A percentile compares a stretch with the other conserved stretches of the same genome.
These are phyloP conservation scores for Pecten maximus DNA, from an alignment of 2,888 invertebrate species.

Conservation along the genomic window DNA sequence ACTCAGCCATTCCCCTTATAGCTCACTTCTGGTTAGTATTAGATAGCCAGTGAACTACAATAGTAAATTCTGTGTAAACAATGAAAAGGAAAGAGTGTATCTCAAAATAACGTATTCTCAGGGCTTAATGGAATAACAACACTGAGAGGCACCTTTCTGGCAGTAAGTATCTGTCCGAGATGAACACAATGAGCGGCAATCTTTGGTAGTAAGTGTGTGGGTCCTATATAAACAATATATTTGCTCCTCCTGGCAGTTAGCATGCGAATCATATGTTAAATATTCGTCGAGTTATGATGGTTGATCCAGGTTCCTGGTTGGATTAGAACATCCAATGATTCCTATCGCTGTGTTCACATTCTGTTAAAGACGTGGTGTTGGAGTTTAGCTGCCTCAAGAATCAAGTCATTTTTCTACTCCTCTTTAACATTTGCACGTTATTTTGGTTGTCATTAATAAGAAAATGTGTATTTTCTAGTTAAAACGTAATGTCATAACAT, in stretches of 20 bases:
- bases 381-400: too few relatives aligned
- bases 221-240: background rate
- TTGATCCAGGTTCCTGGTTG: too few relatives aligned
- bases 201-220: background rate
- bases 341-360: too few relatives aligned
- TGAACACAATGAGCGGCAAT: background rate
- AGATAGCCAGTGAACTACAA: background rate
- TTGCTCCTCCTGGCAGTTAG: background rate
- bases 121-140: background rate
- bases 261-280: background rate
- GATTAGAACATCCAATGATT: too few relatives aligned
- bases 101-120: background rate
- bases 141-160: background rate
- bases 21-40: background rate
- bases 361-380: too few relatives aligned
- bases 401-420: too few relatives aligned
- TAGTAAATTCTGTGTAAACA: background rate
- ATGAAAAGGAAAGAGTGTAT: background rate
- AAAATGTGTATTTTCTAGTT: too few relatives aligned
- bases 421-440: too few relatives aligned
- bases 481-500: too few relatives aligned
- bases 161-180: background rate
- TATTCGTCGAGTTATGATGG: background rate
- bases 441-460: too few relatives aligned
- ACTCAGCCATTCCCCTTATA: background rate